Conservation (phyloP, 2,888 invertebrate species). For the Drosophila silvestris region DNA sequence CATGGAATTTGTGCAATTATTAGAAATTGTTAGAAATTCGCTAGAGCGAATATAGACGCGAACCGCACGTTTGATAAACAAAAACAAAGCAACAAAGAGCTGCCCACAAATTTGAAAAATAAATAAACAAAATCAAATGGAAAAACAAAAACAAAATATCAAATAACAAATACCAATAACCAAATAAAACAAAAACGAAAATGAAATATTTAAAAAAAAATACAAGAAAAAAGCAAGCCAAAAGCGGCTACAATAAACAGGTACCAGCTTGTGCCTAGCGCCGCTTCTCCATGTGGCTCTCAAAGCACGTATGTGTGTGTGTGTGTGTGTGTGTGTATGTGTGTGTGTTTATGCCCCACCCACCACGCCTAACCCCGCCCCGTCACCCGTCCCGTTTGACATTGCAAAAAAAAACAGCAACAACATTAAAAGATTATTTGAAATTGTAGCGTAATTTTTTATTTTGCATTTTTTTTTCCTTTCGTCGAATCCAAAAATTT, state of each 20-base stretch:
- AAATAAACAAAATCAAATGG: constrained; percentile 19
- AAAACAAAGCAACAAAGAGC: constrained; percentile 32
- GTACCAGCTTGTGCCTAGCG: constrained; percentile 80
- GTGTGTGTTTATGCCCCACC: constrained; percentile 38
- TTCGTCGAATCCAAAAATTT: constrained; percentile 19
- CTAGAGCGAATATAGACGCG: background rate
- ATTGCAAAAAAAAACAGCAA: constrained; percentile 1
- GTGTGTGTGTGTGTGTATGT: constrained; percentile 9
- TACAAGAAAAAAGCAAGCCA: constrained; percentile 46
- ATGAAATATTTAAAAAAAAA: constrained; percentile 56
- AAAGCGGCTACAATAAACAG: constrained; percentile 62
- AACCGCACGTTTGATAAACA: background rate
- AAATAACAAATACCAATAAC: constrained; percentile 18
- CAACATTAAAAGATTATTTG: constrained; percentile 30
- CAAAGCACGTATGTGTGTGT: background rate
- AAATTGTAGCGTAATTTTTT: constrained; percentile 53
- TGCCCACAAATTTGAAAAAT: constrained; percentile 11
- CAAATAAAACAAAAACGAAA: constrained; percentile 39
- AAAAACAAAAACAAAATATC: constrained; percentile 21
- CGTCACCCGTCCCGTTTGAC: constrained; percentile 7
- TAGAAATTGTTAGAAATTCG: background rate
- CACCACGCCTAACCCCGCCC: constrained; percentile 46
- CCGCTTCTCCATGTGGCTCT: constrained; percentile 54
- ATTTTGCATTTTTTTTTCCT: constrained; percentile 9
- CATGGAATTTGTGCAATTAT: constrained; percentile 47